phyloP scores from a whole-genome alignment of 35 echinoderm and acorn worm genomes.

The Amphiura filiformis region DNA sequence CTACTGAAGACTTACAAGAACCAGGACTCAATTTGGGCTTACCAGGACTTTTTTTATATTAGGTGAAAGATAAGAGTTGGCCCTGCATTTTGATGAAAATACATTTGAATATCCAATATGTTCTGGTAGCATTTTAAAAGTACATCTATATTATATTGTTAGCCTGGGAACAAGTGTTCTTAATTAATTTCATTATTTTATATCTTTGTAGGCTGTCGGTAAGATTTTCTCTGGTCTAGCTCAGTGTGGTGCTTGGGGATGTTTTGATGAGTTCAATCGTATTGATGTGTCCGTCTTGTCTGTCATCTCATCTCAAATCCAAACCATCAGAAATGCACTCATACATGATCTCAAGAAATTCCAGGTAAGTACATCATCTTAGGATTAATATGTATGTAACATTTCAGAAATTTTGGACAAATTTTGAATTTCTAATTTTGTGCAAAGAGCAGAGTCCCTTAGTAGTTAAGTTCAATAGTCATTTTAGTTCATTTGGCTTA shows the following conservation, averaged over 20 bases:
- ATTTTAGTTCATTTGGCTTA: no score
- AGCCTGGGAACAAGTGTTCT: no score
- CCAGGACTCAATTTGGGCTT: no score
- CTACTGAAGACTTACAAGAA: no score
- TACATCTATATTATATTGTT: background rate
- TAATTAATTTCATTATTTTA: background rate
- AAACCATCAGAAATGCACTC: slow-evolving; percentile 97
- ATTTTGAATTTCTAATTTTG: no score
- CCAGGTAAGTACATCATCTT: slow-evolving; percentile 72
- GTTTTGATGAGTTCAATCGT: slow-evolving; percentile 98
- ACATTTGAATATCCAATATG: background rate
- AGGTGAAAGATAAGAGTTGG: no score
- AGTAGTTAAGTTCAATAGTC: no score
- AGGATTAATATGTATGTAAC: no score
- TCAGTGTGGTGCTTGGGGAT: slow-evolving; percentile 99
- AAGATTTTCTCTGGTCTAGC: slow-evolving; percentile 98
- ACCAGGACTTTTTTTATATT: no score
- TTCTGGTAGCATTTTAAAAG: background rate
- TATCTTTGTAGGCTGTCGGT: slow-evolving; percentile 61
- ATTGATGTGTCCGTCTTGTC: slow-evolving; percentile 98
- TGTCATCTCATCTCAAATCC: slow-evolving; percentile 98
- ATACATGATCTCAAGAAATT: slow-evolving; percentile 99
- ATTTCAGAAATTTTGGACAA: no score
- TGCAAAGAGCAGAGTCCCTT: no score
- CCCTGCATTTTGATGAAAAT: no score